Evolutionary conservation across 2,113 vertebrate genomes (phyloP).

Genomic region (Chrysemys picta): DNA sequence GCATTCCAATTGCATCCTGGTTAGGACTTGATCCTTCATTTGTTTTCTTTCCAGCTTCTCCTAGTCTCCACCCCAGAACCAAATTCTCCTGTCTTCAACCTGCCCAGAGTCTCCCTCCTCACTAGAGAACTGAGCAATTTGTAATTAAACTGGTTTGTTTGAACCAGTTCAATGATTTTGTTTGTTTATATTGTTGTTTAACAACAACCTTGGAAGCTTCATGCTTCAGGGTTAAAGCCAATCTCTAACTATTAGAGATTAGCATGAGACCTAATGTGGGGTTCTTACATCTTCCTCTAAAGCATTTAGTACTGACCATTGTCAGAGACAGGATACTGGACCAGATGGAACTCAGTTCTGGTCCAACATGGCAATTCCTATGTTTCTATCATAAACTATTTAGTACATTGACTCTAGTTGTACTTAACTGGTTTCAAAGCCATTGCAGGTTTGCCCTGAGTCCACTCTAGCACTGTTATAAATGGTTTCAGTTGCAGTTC

Average conservation of each 20-base stretch:
- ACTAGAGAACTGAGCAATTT: not conserved
- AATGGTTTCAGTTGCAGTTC: not conserved
- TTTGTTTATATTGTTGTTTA: not conserved
- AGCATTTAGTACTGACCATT: not conserved
- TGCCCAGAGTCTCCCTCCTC: not conserved
- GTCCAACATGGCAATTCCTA: not conserved
- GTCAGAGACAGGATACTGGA: not conserved
- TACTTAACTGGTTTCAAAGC: not conserved
- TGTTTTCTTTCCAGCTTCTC: not conserved
- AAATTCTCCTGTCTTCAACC: not conserved
- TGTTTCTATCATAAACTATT: not conserved
- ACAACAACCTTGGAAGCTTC: not conserved
- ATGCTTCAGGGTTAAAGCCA: not conserved
- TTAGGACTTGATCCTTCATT: not conserved
- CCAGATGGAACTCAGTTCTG: not conserved
- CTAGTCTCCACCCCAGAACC: not conserved
- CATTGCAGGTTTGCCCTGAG: not conserved
- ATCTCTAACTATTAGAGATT: not conserved
- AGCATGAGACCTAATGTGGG: not conserved
- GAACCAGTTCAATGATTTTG: not conserved
- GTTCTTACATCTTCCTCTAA: not conserved
- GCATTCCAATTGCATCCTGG: not conserved
- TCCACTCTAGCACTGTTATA: not conserved
- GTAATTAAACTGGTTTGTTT: not conserved
- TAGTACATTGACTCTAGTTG: not conserved